Evolutionary conservation across 23 tunicate species (phyloP).

Genomic region (Clavelina lepadiformis): DNA sequence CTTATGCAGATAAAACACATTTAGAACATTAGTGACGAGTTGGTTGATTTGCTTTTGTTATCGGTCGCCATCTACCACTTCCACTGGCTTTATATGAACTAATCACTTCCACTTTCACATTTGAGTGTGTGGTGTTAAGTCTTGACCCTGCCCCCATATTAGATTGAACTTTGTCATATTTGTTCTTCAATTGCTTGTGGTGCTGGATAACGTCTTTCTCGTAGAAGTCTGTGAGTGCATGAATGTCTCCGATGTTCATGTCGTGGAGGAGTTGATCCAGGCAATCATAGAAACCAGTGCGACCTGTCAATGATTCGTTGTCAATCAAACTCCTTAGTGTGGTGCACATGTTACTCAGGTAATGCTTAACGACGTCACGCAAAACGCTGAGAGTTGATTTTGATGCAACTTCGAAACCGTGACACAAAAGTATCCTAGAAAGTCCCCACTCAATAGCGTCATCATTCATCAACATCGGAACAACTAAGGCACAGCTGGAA

Average conservation of each 20-base stretch:
- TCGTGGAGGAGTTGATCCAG: slow-evolving; percentile 27
- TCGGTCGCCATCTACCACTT: no score
- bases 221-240: slow-evolving; percentile 3
- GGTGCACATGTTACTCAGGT: slow-evolving; percentile 3
- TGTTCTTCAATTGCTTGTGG: slow-evolving; percentile 1
- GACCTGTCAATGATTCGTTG: slow-evolving; percentile 19
- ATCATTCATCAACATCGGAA: no score
- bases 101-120: no score
- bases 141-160: no score
- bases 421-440: no score
- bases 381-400: background rate
- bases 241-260: slow-evolving; percentile 3
- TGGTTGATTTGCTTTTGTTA: no score
- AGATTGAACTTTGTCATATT: slow-evolving; percentile 7
- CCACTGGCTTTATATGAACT: no score
- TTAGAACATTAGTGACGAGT: no score
- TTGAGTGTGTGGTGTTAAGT: no score
- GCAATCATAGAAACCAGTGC: slow-evolving; percentile 23
- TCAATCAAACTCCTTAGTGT: slow-evolving; percentile 1
- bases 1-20: no score
- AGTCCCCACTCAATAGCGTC: no score
- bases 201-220: slow-evolving; percentile 3
- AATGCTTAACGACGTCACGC: slow-evolving; percentile 5
- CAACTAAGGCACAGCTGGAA: no score
- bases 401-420: slow-evolving; percentile 3